These are phyloP conservation scores for Gila orcuttii DNA, from an alignment of 2,113 vertebrate genomes.

Conservation along the genomic window DNA sequence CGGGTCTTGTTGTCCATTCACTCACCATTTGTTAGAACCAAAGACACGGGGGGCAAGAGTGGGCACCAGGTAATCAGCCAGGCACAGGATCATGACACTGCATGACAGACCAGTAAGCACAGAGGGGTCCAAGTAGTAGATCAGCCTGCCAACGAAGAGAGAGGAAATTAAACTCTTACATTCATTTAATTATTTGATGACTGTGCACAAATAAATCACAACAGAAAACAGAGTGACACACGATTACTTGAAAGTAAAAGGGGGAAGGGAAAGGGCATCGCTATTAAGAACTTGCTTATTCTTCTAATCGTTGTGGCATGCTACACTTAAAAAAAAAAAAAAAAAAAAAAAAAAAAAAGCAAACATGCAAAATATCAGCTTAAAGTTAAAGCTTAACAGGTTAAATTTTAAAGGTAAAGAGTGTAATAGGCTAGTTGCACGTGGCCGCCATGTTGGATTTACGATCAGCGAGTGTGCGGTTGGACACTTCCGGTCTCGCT, in stretches of 20 bases:
- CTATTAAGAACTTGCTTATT: background rate
- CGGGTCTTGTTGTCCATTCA: background rate
- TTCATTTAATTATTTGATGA: background rate
- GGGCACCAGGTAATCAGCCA: slow-evolving; percentile 97
- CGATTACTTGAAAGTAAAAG: background rate
- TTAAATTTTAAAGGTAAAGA: too few relatives aligned
- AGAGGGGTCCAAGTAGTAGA: slow-evolving; percentile 95
- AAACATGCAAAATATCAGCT: background rate
- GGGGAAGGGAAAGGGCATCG: background rate
- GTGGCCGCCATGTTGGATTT: too few relatives aligned
- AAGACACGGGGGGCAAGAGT: slow-evolving; percentile 93
- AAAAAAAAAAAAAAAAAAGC: background rate
- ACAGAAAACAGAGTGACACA: background rate
- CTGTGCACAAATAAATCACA: background rate
- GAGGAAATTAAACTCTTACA: slow-evolving; percentile 13
- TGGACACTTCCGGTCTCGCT: too few relatives aligned
- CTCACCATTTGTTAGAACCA: slow-evolving; percentile 95
- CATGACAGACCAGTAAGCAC: slow-evolving; percentile 95
- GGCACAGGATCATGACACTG: slow-evolving; percentile 90
- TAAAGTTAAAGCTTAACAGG: background rate
- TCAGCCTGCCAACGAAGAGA: slow-evolving; percentile 76
- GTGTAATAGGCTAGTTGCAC: too few relatives aligned
- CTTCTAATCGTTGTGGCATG: background rate
- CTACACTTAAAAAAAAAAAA: background rate
- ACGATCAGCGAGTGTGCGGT: too few relatives aligned